Percentiles rank a stretch among this genome's conserved stretches.
Conservation (phyloP, 2,888 invertebrate species). For the Melinaea marsaeus region DNA sequence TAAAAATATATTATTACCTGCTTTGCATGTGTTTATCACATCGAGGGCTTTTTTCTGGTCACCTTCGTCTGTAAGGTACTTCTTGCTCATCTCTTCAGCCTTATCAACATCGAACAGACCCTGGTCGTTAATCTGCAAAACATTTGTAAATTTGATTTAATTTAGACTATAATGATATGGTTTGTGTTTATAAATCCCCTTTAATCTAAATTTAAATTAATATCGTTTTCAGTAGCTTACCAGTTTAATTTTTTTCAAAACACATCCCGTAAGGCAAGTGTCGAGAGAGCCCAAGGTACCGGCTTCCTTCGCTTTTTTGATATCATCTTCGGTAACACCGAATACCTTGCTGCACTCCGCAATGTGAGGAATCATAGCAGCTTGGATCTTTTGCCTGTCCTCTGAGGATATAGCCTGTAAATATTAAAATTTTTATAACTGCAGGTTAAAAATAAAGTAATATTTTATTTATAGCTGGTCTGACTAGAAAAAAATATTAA, state of each 20-base stretch:
- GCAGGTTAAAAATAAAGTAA: not conserved
- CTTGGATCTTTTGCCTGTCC: conserved; percentile 24
- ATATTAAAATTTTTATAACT: not conserved
- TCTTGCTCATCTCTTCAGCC: conserved; percentile 33
- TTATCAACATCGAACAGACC: conserved; percentile 43
- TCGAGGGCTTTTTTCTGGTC: conserved; percentile 37
- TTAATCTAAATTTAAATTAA: too few species aligned
- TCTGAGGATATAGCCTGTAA: conserved; percentile 27
- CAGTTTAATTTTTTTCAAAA: conserved; percentile 40
- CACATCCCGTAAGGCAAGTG: conserved; percentile 21
- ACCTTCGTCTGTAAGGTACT: conserved; percentile 38
- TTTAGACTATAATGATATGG: too few species aligned
- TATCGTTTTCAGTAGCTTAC: conserved; percentile 34
- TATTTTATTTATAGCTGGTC: too few species aligned
- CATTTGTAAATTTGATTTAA: not conserved
- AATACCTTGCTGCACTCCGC: conserved; percentile 25
- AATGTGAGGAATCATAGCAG: conserved; percentile 20
- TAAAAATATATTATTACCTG: conserved; percentile 34
- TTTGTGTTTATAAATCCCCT: too few species aligned
- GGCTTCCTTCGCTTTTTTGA: conserved; percentile 22
- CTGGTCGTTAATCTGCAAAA: conserved; percentile 44
- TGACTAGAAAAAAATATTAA: too few species aligned
- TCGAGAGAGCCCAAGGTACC: conserved; percentile 17
- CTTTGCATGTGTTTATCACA: conserved; percentile 38
- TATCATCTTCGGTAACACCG: conserved; percentile 20